Evolutionary conservation across 2,888 invertebrate species (phyloP).

Genomic region (Cephus rjabovi): DNA sequence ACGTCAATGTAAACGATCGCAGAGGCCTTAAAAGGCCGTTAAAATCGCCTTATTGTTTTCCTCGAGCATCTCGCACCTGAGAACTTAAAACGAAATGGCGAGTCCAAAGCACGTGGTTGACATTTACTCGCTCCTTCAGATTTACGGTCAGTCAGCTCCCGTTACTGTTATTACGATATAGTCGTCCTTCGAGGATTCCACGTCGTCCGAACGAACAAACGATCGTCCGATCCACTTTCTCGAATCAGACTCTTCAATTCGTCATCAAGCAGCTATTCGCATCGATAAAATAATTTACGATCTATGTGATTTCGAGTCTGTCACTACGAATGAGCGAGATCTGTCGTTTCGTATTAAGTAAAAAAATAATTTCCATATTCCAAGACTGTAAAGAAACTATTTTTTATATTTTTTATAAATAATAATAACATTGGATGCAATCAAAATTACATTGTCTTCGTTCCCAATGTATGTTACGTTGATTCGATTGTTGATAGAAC

Average conservation of each 20-base stretch:
- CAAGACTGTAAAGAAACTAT: too few relatives aligned
- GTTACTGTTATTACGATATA: slow-evolving; percentile 41
- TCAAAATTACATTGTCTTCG: background rate
- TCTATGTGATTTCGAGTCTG: background rate
- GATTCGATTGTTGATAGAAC: background rate
- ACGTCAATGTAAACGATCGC: slow-evolving; percentile 47
- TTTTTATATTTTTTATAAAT: too few relatives aligned
- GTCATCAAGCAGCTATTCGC: background rate
- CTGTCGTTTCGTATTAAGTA: too few relatives aligned
- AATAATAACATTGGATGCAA: background rate
- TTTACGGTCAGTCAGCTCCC: slow-evolving; percentile 56
- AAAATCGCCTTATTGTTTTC: slow-evolving; percentile 62
- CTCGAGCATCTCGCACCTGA: slow-evolving; percentile 31
- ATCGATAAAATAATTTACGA: background rate
- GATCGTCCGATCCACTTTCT: slow-evolving; percentile 44
- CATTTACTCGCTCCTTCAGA: slow-evolving; percentile 62
- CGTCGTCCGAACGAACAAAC: slow-evolving; percentile 29
- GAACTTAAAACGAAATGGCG: slow-evolving; percentile 6
- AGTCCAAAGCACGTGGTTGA: slow-evolving; percentile 49
- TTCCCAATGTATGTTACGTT: background rate
- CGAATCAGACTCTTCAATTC: background rate
- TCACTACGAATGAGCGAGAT: background rate
- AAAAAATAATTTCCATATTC: background rate
- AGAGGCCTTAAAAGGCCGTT: slow-evolving; percentile 54
- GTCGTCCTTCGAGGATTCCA: slow-evolving; percentile 18